Base-by-base conservation (phyloP, 1,140 invertebrate species). In the Meteorus sp. region DNA sequence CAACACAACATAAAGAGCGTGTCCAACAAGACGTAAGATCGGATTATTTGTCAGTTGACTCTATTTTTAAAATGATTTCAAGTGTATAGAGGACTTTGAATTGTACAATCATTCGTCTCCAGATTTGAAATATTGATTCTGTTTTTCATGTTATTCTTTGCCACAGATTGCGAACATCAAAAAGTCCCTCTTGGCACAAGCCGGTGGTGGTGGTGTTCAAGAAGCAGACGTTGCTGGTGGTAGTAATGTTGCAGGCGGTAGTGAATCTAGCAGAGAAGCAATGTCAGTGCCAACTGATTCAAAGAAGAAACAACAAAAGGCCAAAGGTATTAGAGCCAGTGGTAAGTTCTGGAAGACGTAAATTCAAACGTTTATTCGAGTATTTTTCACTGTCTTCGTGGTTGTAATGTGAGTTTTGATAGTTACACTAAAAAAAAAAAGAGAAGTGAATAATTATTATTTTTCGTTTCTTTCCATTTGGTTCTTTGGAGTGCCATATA, bases 1-100 rank as follows among this genome's bases (percentile, higher is more conserved):
- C 89, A 23, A 85, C 91, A 9, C 85, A 88, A 67, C 89, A 94
- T 62, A 92, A 92, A 70, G 87, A 92, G 55, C 84, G 86, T 60
- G 88, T 97, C 63, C 94, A 97, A 65, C 86, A 88, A 73, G 92
- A 58, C 58, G 62, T 63, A 45, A 60, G 54, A 20, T 48, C 15
- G 31, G 22, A 33, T 20, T n/a, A 13, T 11, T 48, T 48, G 15
- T 27, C 20, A 27, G 11, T 27, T 29, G 1, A 7, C 9, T 15
- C 1, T 3, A 6, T 1, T 29, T 17, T 48, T 29, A 11, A 2
- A 48, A 9, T 29, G 5, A 48, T 1, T 29, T n/a, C n/a, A n/a
- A n/a, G n/a, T n/a, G n/a, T n/a, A n/a, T n/a, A n/a, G n/a, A n/a
- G n/a, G n/a, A n/a, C n/a, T n/a, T n/a, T n/a, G n/a, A n/a, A n/a